Evolutionary conservation across 2,888 invertebrate species (phyloP), one percentile per base, ranked within the genome.

Genomic region (Tenthredo distinguenda): DNA sequence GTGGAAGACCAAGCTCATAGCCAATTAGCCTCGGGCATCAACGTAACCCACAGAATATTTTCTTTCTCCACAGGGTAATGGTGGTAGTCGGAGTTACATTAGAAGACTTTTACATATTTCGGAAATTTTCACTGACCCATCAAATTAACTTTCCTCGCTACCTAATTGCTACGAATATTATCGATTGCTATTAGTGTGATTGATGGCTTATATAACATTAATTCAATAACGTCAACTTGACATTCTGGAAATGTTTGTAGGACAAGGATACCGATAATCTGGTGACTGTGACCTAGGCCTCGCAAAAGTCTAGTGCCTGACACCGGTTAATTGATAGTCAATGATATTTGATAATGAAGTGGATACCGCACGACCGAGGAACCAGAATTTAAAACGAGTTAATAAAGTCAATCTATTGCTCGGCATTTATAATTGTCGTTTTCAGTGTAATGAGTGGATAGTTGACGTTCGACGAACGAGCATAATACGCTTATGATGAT

Each of bases 81-180:
- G 21, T 37, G 40, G 37, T 62, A 37, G 21, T 62, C 37, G 18
- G 50, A 5, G 62, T 58, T 58, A 40, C 58, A 40, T 62, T 12
- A 62, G n/a, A 9, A 37, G 40, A 81, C 81, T 40, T 62, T 62
- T 40, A 81, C 62, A 21, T 40, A 62, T 62, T 40, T 81, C 21
- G 40, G 62, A 58, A 58, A 79, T 58, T 79, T 79, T 79, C 79
- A 79, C 21, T 79, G 40, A 34, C 40, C n/a, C n/a, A 40, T 79
- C 4, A 4, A 34, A 55, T 58, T 40, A 10, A 58, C 79, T n/a
- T 81, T 81, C 40, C 62, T 62, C 21, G 62, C 5, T 21, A 40
- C 6, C 31, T 55, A 31, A 31, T 50, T 77, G 31, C 77, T 18
- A 77, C 74, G 21, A 40, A 43, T 74, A 40, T 74, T 21, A 21